These are phyloP conservation scores for Darevskia mixta DNA, from an alignment of 2,797 vertebrate genomes.

Conservation along the genomic window DNA sequence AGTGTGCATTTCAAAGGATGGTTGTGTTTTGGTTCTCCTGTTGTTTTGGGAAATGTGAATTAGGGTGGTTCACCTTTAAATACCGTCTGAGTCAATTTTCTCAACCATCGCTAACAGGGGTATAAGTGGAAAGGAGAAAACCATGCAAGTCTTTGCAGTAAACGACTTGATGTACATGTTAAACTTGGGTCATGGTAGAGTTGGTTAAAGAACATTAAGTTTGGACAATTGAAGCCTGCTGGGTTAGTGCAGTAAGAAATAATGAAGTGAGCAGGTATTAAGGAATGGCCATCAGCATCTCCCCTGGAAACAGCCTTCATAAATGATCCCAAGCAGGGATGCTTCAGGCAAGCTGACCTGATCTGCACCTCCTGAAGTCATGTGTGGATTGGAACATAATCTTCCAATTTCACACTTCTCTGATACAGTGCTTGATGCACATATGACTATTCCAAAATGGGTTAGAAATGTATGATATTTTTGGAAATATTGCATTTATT, in stretches of 20 bases:
- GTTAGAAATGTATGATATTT: no score
- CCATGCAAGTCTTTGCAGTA: constrained; percentile 19
- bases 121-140: constrained; percentile 34
- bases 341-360: not conserved
- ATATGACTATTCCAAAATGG: no score
- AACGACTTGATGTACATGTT: constrained; percentile 45
- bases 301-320: constrained; percentile 55
- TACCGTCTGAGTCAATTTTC: no score
- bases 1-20: no score
- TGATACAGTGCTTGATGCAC: not conserved
- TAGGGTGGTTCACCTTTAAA: no score
- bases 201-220: constrained; percentile 67
- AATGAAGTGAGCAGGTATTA: constrained; percentile 60
- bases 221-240: constrained; percentile 32
- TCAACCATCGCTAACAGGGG: no score
- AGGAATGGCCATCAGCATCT: constrained; percentile 65
- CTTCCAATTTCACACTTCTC: not conserved
- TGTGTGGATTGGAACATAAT: not conserved
- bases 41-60: no score
- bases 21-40: no score
- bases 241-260: constrained; percentile 56
- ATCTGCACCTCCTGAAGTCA: not conserved
- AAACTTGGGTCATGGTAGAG: not conserved
- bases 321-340: not conserved
- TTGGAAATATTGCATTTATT: no score